Base-by-base conservation (phyloP, 1,140 invertebrate species). In the Drosophila bifasciata region DNA sequence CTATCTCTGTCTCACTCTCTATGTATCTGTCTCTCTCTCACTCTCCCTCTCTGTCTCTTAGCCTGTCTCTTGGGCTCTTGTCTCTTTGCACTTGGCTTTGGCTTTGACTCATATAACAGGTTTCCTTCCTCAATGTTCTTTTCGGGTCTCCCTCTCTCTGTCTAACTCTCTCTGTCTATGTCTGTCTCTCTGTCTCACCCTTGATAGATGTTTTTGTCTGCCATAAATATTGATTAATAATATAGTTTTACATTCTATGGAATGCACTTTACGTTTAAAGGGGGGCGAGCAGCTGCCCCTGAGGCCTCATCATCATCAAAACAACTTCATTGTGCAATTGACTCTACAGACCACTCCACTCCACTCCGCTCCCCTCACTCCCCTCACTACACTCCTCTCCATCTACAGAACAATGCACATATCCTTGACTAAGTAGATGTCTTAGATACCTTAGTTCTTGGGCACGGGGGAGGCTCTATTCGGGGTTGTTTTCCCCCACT, bases 201-300 rank as follows among this genome's bases (percentile, higher is more conserved):
- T 75, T 88, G 83, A 88, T 86, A 81, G 77, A 86, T 86, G 69
- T 66, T 63, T 63, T 63, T 62, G 50, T 5, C 73, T 69, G 73
- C 74, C 81, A 86, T 86, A 86, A 86, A 86, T 86, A 86, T 86
- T 86, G 81, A 86, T 86, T 86, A 86, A 86, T 88, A 86, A 56
- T 86, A 85, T 81, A 74, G 69, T 60, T 63, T 86, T 81, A 86
- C 76, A 86, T 85, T 85, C 80, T 36, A 13, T 17, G 44, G 62
- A 85, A 63, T 62, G 51, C 44, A 28, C 53, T 45, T 23, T 40
- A 16, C 28, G 8, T 32, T 32, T 32, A 32, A 5, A 3, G 3
- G 15, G 45, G 3, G 25, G 39, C 19, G n/a, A 19, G 48, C 81
- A 86, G 83, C 81, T 88, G 81, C 75, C 76, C 43, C 28, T n/a